Evolutionary conservation across 1,140 invertebrate genomes (phyloP), one percentile per base, ranked within the genome.

Genomic region (Stegodyphus dumicola): DNA sequence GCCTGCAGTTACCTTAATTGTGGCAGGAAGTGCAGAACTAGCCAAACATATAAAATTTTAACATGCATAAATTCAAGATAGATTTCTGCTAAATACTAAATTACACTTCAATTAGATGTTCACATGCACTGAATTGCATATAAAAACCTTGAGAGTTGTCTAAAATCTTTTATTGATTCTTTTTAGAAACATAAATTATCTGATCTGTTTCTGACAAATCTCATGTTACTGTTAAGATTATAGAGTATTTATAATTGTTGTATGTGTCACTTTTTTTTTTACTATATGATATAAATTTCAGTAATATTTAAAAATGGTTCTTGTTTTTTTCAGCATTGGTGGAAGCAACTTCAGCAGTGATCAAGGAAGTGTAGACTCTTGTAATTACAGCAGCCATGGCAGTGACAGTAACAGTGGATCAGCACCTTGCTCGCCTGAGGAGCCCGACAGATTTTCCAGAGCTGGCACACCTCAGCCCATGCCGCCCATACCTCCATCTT

Each of bases 281-380:
- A 60, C 9, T 60, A 5, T 5, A 60, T 60, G 56, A 60, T 7
- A 11, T 2, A 60, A 60, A 60, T 60, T 9, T 60, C 9, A 60
- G 9, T 11, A 9, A 5, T 60, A 60, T 15, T 60, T 60, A 15
- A 9, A 60, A 60, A 60, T 60, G 56, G 56, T 60, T 60, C 15
- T 84, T 89, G 89, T 64, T 90, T 88, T 48, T 64, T 60, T 13
- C 75, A 87, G 86, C 75, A 80, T 87, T 66, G 86, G 66, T 49
- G 78, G 74, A 5, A 87, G 86, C 75, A 87, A 75, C 66, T 80
- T 80, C 65, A 76, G 85, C 77, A 86, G 85, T 54, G 85, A 79
- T 51, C 85, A 80, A 18, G 85, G 77, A 69, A 78, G 78, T 74
- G 78, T 80, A 6, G 86, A 87, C 52, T 83, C 86, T 48, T 87